Evolutionary conservation across 1,140 invertebrate genomes (phyloP), one percentile per base, ranked within the genome.

Genomic region (Drosophila littoralis): DNA sequence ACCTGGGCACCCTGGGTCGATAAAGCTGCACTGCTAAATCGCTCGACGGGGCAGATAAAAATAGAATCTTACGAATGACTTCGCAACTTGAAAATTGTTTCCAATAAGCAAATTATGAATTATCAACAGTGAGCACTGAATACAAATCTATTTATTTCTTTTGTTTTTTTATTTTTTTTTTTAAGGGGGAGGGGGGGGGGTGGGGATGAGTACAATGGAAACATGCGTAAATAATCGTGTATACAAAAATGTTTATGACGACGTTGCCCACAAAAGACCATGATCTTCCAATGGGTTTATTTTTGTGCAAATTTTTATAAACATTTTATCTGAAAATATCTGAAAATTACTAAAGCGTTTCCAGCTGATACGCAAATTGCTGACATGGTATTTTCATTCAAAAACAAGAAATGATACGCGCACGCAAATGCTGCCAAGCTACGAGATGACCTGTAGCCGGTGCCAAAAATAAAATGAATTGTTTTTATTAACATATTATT

Each of bases 71-170:
- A 86, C 82, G 81, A 70, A 86, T 75, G 42, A 38, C n/a, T 68
- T 63, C 38, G 58, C 60, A 70, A 46, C 45, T 51, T 43, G 40
- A 73, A 79, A 81, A 85, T 65, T 64, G 82, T 71, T 81, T 68
- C 64, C 57, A 76, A 85, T 85, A 74, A 82, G 64, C 58, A 68
- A 82, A 88, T 82, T 86, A 88, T 77, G 75, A 88, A 82, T 88
- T 86, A 86, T 82, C 76, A 77, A 82, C 76, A 82, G 69, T 66
- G n/a, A 35, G 22, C 42, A 48, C 22, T 59, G 65, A 74, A 80
- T 64, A 79, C 52, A 67, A 77, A 71, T 65, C 57, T 67, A 50
- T 81, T 54, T 63, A 33, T 42, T 48, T 45, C 32, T 17, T 33
- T 13, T 40, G 17, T n/a, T 9, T 12, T 4, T 1, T n/a, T 33